Base-by-base conservation (phyloP, 2,797 vertebrate genomes). In the Myotis pilosus region DNA sequence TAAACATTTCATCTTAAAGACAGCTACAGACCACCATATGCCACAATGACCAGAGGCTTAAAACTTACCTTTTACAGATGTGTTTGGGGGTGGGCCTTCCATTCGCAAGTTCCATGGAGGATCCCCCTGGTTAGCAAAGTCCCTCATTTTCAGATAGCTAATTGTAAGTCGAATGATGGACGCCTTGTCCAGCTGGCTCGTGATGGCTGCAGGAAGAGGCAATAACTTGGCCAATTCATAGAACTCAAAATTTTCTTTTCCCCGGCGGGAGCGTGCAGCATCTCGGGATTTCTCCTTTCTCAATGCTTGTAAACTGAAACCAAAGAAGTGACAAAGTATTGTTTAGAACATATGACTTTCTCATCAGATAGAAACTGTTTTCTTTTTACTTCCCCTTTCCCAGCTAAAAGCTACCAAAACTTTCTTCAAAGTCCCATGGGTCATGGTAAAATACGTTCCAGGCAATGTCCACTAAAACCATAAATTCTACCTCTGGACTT, bases 91-190 rank as follows among this genome's bases (percentile, higher is more conserved):
- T 76, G 99, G 99, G 81, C 99, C 99, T 98, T 99, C 99, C 96
- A 99, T 99, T 95, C 99, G 98, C 98, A 99, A 98, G 98, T 99
- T 99, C 99, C 99, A 99, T 0, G 99, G 99, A 82, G 99, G 99
- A 98, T 99, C 99, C 0, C 99, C 99, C 97, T 99, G 99, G 98
- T 99, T 99, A 98, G 99, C 99, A 96, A 99, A 99, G 98, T 99
- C 99, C 97, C 99, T 99, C 99, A 99, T 99, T 98, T 99, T 99
- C 98, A 99, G 99, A 98, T 99, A 99, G 98, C 99, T 99, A 98
- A 99, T 99, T 98, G 99, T 99, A 96, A 99, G 99, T 93, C 99
- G 98, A 96, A 99, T 99, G 98, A 99, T 99, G 98, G 99, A 99
- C 25, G 99, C 99, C 98, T 99, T 99, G 98, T 99, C 99, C 97